Evolutionary conservation across 2,888 invertebrate species (phyloP), one percentile per base, ranked within the genome.

Genomic region (Xanthia togata): DNA sequence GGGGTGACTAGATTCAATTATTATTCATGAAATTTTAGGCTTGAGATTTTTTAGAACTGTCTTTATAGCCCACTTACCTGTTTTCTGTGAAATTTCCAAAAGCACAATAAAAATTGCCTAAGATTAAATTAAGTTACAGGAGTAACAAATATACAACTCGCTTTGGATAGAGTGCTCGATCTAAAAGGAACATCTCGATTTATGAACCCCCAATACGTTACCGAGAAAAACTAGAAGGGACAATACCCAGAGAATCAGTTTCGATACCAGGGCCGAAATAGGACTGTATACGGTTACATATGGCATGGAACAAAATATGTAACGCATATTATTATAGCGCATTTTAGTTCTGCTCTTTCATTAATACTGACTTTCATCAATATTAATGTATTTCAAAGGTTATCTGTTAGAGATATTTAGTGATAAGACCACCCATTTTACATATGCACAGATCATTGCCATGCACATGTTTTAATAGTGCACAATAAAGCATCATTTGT

Each of bases 131-230:
- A 62, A 70, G 8, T 38, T 26, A 53, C 31, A 60, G 17, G 17
- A 60, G 64, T 70, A 78, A 84, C 64, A 77, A 84, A 87, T 78
- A 68, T 70, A 73, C 47, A 74, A 68, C 47, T 72, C 64, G 75
- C 78, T 79, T 79, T 84, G 85, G 87, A 87, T 86, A 76, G 83
- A 87, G 87, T 88, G 88, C 89, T 89, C 84, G 74, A 87, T 90
- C 86, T 85, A 87, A 81, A 87, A 85, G 84, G 78, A 89, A 78
- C 78, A 81, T 81, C 83, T 72, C 80, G 87, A 92, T 91, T 91
- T 91, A 92, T 91, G 86, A 87, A 82, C 81, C 84, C 78, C 87
- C 90, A 88, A 92, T 92, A 91, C 89, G 88, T 91, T 90, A 83
- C 86, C 73, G 86, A 84, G 85, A 87, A 90, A 91, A 90, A 87